Percentiles rank a stretch among this genome's conserved stretches.
phyloP scores from a whole-genome alignment of 2,113 vertebrate species.

The Eulacestoma nigropectus region DNA sequence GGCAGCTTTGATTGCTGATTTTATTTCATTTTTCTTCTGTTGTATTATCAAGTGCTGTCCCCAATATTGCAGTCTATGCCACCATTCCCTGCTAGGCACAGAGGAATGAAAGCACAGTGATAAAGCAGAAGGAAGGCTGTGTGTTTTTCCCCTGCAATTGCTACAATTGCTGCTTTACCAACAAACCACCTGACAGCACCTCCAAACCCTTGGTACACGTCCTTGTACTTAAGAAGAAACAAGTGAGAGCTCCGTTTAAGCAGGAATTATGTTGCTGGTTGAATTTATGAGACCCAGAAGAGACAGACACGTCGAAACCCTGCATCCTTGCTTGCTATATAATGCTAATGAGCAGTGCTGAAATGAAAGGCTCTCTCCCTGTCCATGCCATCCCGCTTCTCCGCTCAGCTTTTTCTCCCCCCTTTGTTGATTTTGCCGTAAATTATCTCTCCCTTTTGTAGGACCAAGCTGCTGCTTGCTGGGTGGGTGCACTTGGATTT shows the following conservation, averaged over 20 bases:
- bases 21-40: neutral
- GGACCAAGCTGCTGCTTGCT: conserved; percentile 53
- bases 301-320: neutral
- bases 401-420: conserved; percentile 11
- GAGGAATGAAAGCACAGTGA: neutral
- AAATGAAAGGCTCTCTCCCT: conserved; percentile 27
- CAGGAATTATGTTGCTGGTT: neutral
- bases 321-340: neutral
- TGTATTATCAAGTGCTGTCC: neutral
- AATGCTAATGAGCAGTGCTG: conserved; percentile 11
- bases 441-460: conserved; percentile 63
- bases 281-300: neutral
- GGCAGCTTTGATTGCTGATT: neutral
- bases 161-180: neutral
- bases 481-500: conserved; percentile 56
- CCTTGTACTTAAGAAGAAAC: neutral
- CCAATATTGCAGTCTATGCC: neutral
- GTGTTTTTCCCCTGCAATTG: neutral
- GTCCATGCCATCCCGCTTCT: conserved; percentile 29
- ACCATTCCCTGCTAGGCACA: neutral
- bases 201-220: neutral
- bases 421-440: conserved; percentile 56
- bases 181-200: neutral
- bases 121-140: neutral
- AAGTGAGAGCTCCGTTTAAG: neutral